Base-by-base conservation (phyloP, 1,140 invertebrate genomes). In the Pissodes strobi region DNA sequence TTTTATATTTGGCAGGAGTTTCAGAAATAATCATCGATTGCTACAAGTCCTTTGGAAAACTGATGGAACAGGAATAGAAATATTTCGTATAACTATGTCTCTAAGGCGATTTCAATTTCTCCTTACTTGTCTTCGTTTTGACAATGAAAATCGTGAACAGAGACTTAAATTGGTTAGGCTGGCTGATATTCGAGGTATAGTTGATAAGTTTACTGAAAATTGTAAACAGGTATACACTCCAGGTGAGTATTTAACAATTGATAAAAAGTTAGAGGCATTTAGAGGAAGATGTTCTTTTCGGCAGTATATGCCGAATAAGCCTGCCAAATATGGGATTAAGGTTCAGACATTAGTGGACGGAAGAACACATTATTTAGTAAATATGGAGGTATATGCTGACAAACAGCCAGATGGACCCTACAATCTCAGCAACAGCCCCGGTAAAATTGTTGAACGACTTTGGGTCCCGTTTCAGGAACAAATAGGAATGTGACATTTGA, bases 251-350 rank as follows among this genome's bases (percentile, higher is more conserved):
- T 12, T 39, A 10, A 38, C 46, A 2, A 63, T 49, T 6, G 23
- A 49, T 5, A 53, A 73, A 49, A 49, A 23, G 46, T 23, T 49
- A 5, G 21, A 9, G 49, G 56, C 53, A 6, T 81, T 79, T 66
- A 43, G 76, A 55, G 80, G 79, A 27, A 63, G 72, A 25, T 81
- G 78, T 71, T 18, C 21, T 17, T 80, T 81, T 49, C 45, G 71
- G 37, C 74, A 79, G 56, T 81, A 79, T 58, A 78, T 83, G 12
- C 76, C 68, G 9, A 17, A 37, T 8, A 75, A 74, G 43, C 69
- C 72, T 19, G 65, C 52, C 9, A 66, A 68, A n/a, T 78, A 78
- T 58, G 79, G 76, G 0, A 69, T 80, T 25, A 79, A 80, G 69
- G 49, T 71, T 34, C 68, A 53, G 71, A 56, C 71, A 5, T 25